These are phyloP conservation scores for Sclerodermus sp. DNA, from an alignment of 2,888 invertebrate species.

Conservation along the genomic window DNA sequence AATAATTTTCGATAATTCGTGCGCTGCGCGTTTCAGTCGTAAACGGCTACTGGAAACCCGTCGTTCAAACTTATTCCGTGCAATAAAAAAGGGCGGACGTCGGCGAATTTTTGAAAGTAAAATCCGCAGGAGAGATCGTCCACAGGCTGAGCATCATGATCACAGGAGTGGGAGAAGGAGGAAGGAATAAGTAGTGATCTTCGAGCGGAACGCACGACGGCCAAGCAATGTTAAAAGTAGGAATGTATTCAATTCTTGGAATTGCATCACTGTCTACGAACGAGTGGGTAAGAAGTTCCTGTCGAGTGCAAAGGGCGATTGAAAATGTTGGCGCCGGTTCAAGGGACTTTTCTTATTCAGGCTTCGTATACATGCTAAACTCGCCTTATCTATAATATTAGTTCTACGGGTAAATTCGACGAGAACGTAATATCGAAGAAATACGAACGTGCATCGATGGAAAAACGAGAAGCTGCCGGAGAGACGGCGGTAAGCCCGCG, in stretches of 20 bases:
- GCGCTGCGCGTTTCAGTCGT: background rate
- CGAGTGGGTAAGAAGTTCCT: conserved; percentile 14
- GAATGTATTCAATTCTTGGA: conserved; percentile 42
- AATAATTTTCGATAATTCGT: too few species aligned
- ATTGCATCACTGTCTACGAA: conserved; percentile 40
- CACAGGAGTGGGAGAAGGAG: conserved; percentile 1
- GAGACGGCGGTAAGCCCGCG: conserved; percentile 1
- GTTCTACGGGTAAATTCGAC: conserved; percentile 30
- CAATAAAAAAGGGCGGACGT: conserved; percentile 2
- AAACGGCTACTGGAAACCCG: too few species aligned
- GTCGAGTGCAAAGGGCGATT: conserved; percentile 44
- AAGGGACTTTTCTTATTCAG: conserved; percentile 40
- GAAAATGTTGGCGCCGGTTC: conserved; percentile 50
- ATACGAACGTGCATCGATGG: conserved; percentile 11
- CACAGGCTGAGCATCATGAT: conserved; percentile 10
- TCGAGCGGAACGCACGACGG: background rate
- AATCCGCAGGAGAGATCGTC: conserved; percentile 21
- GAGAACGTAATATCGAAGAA: conserved; percentile 26
- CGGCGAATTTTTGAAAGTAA: conserved; percentile 26
- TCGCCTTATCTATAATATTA: conserved; percentile 35
- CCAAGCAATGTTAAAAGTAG: conserved; percentile 30
- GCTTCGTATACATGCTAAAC: conserved; percentile 40
- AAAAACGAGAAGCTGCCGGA: background rate
- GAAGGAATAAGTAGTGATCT: conserved; percentile 1
- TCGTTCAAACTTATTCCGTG: too few species aligned